Percentiles rank a stretch among this genome's conserved stretches.
Evolutionary conservation across 1,140 invertebrate genomes (phyloP).

Genomic region (Formica selysi): DNA sequence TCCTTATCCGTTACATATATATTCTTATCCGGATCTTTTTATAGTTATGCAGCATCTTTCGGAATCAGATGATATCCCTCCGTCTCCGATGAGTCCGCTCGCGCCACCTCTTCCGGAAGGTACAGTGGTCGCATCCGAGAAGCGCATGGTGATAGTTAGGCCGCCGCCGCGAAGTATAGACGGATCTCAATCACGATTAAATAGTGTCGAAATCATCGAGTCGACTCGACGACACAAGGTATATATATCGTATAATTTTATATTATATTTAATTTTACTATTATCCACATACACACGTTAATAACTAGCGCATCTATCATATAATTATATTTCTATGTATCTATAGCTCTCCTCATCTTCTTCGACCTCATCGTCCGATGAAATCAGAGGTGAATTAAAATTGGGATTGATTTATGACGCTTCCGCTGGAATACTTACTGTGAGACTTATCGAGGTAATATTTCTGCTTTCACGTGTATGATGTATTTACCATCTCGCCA

Average conservation of each 20-base stretch:
- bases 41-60: conserved; percentile 77
- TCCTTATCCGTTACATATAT: background rate
- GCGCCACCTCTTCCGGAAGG: conserved; percentile 79
- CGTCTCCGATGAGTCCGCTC: conserved; percentile 76
- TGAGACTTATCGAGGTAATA: conserved; percentile 85
- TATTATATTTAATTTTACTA: background rate
- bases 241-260: background rate
- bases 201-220: conserved; percentile 88
- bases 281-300: too few species aligned
- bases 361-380: conserved; percentile 79
- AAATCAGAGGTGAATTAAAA: conserved; percentile 86
- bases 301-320: conserved; percentile 16
- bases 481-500: background rate
- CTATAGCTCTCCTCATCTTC: conserved; percentile 71
- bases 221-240: conserved; percentile 87
- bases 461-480: background rate
- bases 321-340: conserved; percentile 33
- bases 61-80: conserved; percentile 77
- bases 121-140: conserved; percentile 83
- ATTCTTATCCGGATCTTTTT: background rate
- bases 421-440: conserved; percentile 85
- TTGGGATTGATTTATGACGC: conserved; percentile 85
- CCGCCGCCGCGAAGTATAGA: conserved; percentile 83
- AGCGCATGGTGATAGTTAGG: conserved; percentile 86
- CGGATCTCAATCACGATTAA: conserved; percentile 86